Base-by-base conservation (phyloP, 2,797 vertebrate species). In the Sebastes steindachneri region DNA sequence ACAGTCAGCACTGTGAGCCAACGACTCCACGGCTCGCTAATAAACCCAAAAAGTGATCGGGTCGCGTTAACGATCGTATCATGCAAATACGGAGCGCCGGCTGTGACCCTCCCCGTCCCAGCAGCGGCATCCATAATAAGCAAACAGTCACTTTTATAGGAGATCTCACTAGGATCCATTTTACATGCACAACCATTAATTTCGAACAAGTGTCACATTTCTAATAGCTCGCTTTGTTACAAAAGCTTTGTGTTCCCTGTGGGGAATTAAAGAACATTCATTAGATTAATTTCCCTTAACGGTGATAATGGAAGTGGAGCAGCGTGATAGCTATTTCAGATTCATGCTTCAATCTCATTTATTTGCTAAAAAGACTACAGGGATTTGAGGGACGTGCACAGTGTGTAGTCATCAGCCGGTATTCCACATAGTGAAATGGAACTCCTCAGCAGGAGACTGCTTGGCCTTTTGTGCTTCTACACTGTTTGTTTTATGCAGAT, bases 221-320 rank as follows among this genome's bases (percentile, higher is more conserved):
- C 71, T 80, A 90, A 92, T 84, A 28, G 51, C 73, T 66, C 26
- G 62, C 88, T 87, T 84, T 62, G 84, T 84, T 86, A 79, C 70
- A 66, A 82, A 82, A 81, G 81, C 82, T 68, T 58, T 1, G 55
- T 67, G 63, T 53, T 88, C 86, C 86, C 90, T 63, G 86, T 62
- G 58, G 92, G 88, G 90, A 91, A 91, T 92, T 89, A 84, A 79
- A 86, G 88, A 90, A 90, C 88, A 79, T 94, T 93, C 88, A 94
- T 95, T 91, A 90, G 88, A 93, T 93, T 90, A 83, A 92, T 95
- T 94, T 92, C 68, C 91, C 86, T 90, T 66, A 91, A 87, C 80
- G 41, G 85, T 84, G 91, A 92, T 92, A 91, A 93, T 92, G 90
- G 88, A 91, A 88, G 87, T 84, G 84, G 81, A 90, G 88, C 87